phyloP scores from a whole-genome alignment of 2,113 vertebrate genomes.

The Menura novaehollandiae region DNA sequence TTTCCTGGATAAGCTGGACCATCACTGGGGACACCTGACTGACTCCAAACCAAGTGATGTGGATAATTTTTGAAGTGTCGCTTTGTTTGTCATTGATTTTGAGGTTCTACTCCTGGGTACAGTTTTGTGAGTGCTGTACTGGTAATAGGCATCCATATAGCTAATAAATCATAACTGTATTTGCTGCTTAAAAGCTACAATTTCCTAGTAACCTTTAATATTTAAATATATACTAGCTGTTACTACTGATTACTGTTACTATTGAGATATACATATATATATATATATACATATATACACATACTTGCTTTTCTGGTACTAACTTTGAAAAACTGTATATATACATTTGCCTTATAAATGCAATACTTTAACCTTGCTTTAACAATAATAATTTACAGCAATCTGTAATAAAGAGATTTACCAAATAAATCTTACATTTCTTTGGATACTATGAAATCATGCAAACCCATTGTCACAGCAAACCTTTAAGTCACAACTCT shows the following conservation, averaged over 20 bases:
- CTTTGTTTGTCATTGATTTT: neutral
- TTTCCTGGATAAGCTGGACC: neutral
- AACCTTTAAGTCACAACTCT: accelerated
- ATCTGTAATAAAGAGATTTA: neutral
- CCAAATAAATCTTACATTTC: neutral
- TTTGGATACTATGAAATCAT: neutral
- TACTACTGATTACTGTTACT: neutral
- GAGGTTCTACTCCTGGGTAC: neutral
- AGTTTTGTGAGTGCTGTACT: neutral
- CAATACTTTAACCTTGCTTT: too few species aligned
- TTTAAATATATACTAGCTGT: neutral
- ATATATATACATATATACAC: neutral
- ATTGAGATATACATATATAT: too few species aligned
- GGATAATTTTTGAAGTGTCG: neutral
- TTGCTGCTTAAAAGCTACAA: neutral
- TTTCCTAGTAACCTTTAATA: neutral
- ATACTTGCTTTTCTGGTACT: neutral
- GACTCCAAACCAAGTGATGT: neutral
- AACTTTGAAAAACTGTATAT: neutral
- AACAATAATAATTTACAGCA: neutral
- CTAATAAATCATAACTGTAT: neutral
- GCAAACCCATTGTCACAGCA: neutral
- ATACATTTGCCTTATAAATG: neutral
- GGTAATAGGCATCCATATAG: neutral
- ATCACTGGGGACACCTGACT: neutral